Conservation (phyloP, 1,140 invertebrate species). For the Fopius arisanus region DNA sequence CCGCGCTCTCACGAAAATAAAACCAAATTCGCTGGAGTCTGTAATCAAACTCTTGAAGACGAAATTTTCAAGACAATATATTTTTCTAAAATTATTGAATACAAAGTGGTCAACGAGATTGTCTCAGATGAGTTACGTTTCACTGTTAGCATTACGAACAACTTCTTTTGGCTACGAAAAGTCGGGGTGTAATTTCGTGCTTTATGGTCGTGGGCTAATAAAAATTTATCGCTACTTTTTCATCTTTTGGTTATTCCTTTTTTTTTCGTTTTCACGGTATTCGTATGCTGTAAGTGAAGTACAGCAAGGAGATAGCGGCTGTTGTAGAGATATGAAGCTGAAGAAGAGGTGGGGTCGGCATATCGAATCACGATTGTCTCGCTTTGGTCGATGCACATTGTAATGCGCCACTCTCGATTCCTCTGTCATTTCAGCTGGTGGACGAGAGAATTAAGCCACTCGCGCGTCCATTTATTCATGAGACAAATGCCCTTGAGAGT, state of each 20-base stretch:
- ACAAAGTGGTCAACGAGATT: background rate
- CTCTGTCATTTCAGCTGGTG: background rate
- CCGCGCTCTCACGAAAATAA: no score
- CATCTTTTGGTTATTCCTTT: constrained; percentile 8
- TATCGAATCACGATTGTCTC: background rate
- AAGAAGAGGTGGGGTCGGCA: background rate
- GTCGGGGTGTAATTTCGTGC: constrained; percentile 30
- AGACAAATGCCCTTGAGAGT: background rate
- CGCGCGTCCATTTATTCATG: background rate
- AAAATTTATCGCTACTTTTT: constrained; percentile 34
- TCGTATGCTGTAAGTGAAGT: constrained; percentile 5
- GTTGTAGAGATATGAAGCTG: constrained; percentile 1
- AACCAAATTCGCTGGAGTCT: no score
- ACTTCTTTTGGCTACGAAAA: constrained; percentile 6
- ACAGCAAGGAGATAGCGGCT: background rate
- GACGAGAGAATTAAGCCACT: background rate
- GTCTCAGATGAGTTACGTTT: background rate
- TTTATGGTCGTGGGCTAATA: constrained; percentile 36
- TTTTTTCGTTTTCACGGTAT: background rate
- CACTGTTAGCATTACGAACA: constrained; percentile 27
- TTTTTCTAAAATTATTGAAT: background rate
- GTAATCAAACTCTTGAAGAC: background rate
- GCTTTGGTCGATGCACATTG: background rate
- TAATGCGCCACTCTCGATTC: background rate
- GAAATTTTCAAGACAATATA: background rate